Evolutionary conservation across 2,797 vertebrate species (phyloP), one percentile per base, ranked within the genome.

Genomic region (Okamejei kenojei): DNA sequence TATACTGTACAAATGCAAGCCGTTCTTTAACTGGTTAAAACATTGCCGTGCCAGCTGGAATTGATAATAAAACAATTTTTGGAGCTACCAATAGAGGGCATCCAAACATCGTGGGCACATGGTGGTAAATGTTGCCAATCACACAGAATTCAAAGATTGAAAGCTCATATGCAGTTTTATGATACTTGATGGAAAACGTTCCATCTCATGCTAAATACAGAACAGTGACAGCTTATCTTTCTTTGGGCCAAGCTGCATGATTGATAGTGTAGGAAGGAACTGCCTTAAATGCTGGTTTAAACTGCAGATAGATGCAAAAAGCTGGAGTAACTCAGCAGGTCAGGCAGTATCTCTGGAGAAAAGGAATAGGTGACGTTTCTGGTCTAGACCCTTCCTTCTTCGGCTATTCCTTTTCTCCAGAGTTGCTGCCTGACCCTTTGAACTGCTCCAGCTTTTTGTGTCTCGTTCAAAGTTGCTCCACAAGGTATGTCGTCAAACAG

Each of bases 41-140:
- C 15, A 13, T 54, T 88, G 58, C 19, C 65, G n/a, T 63, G 1
- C 2, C 61, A 15, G n/a, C 0, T 88, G 15, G 84, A 86, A 86
- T 63, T 86, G 29, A 86, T 13, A 65, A 86, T 86, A 29, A 35
- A 68, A 23, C 61, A 2, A 35, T 68, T 19, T 32, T 88, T 68
- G 1, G 29, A 88, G 84, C 19, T 32, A 35, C 84, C 84, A 68
- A 32, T 68, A 88, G 84, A 88, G 84, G 84, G 84, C 63, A 88
- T 35, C 84, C 68, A 63, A 68, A 88, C 84, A 32, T 65, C n/a
- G 10, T 32, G 0, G 21, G n/a, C 19, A 88, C 35, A n/a, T 35
- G 63, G 2, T 65, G 61, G 13, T 21, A 32, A 19, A 2, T 65
- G 65, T 35, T 88, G 17, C 32, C n/a, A 38, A 21, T 54, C 45